Base-by-base conservation (phyloP, 2,113 vertebrate species). In the Serilophus lunatus region DNA sequence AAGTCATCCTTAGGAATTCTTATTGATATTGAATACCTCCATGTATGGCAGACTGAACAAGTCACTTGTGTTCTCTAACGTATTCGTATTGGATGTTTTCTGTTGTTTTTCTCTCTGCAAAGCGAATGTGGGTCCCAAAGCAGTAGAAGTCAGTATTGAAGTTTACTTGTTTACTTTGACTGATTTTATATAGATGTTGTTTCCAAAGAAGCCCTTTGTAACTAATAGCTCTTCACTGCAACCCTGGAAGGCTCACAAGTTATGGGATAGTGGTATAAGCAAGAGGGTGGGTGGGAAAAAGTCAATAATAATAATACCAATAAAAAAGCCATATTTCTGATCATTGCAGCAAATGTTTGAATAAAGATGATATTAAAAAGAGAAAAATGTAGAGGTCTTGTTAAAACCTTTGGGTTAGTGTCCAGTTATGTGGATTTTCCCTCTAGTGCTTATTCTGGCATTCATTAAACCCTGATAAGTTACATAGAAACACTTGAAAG, bases 401-500 rank as follows among this genome's bases (percentile, higher is more conserved):
- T 94, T 97, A 95, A 93, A 97, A 69, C 44, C 72, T 96, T 95
- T 92, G 86, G 81, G 95, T 96, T 96, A 86, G 65, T 97, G 96
- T 97, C 90, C 80, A 95, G 77, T 97, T 96, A 92, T 94, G 86
- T 95, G 95, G 42, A 95, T 91, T 96, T 95, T 68, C 71, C 89
- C 86, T 94, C 88, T 76, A 95, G 94, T 95, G 86, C 92, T 96
- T 95, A 96, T 95, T 95, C 92, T 97, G 95, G 92, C 94, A 96
- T 96, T 97, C 96, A 96, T 97, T 97, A 97, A 97, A 86, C 82
- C 87, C 88, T 96, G 95, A 95, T 93, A 95, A 86, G 92, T 96
- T 97, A 96, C 95, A 90, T 68, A 96, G 92, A 70, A 96, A 94
- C 77, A 94, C 90, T 96, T 96, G 96, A 96, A 97, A 97, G 95